Evolutionary conservation across 2,888 invertebrate genomes (phyloP).

Genomic region (Drosophila prolongata): DNA sequence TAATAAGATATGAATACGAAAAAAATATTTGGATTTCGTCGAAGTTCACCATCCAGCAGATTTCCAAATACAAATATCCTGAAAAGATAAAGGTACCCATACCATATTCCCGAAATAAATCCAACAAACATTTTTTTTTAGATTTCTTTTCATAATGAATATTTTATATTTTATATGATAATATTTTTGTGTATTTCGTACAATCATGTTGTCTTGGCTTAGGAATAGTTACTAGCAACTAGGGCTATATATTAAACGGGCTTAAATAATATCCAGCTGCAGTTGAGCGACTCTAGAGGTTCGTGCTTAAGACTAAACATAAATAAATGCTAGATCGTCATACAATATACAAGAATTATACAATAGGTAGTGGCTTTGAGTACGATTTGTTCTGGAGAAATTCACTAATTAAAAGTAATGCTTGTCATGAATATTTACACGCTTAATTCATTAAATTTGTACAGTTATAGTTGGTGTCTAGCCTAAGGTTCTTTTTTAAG

Average conservation of each 20-base stretch:
- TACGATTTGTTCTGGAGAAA: constrained; percentile 53
- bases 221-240: constrained; percentile 51
- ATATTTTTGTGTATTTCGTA: constrained; percentile 54
- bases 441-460: constrained; percentile 66
- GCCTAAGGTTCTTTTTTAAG: constrained; percentile 23
- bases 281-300: constrained; percentile 48
- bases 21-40: too few relatives aligned
- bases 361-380: constrained; percentile 38
- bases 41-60: too few relatives aligned
- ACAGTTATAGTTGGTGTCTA: constrained; percentile 58
- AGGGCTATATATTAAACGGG: constrained; percentile 41
- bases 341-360: constrained; percentile 55
- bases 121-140: constrained; percentile 2
- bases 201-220: constrained; percentile 39
- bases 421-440: constrained; percentile 62
- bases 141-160: constrained; percentile 67
- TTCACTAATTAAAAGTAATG: constrained; percentile 72
- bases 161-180: constrained; percentile 75
- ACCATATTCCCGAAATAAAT: constrained; percentile 1
- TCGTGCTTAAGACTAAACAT: constrained; percentile 52
- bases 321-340: constrained; percentile 58
- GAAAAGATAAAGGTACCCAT: neutral
- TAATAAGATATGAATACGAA: too few relatives aligned
- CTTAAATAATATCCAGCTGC: constrained; percentile 41
- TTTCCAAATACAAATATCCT: neutral